Base-by-base conservation (phyloP, 1,140 invertebrate genomes). In the Elysia chlorotica region DNA sequence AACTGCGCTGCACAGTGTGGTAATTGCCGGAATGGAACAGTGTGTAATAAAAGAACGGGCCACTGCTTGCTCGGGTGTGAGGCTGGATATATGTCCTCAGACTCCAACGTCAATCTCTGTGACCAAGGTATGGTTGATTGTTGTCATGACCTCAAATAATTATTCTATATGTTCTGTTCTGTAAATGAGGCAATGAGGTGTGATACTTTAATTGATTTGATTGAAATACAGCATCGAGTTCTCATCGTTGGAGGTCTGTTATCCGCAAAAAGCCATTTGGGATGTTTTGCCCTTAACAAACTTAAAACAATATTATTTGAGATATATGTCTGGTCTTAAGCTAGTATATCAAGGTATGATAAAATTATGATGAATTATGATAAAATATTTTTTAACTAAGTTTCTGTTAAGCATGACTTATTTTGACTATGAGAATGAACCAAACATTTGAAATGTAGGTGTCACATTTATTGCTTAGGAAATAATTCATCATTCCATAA, bases 1-100 rank as follows among this genome's bases (percentile, higher is more conserved):
- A 71, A 78, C 66, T 79, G 76, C 65, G 21, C 36, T 5, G 56
- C 35, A 54, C 17, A 38, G n/a, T 80, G 76, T 75, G 76, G 76
- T 14, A 66, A 72, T 4, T 80, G 76, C 65, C 30, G 30, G 41
- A 53, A 69, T 53, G 59, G 70, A 4, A 65, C 72, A 17, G 23
- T 37, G 1, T 78, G 74, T 71, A 59, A 76, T 31, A 14, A 28
- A 19, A 54, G 35, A 23, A 74, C 65, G 25, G 78, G 78, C 30
- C 21, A 23, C 23, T 78, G 74, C 56, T 62, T 38, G 4, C 17
- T 31, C 6, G 74, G 76, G 30, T 78, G 76, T 74, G 65, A 35
- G 25, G 33, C 54, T 36, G 76, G 76, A 1, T 78, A 75, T 36
- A 61, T 1, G 10, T 48, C 53, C 59, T 70, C 54, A 37, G 25